These are phyloP conservation scores for Oscheius sp. DNA, from an alignment of 2,888 invertebrate genomes.

Conservation along the genomic window DNA sequence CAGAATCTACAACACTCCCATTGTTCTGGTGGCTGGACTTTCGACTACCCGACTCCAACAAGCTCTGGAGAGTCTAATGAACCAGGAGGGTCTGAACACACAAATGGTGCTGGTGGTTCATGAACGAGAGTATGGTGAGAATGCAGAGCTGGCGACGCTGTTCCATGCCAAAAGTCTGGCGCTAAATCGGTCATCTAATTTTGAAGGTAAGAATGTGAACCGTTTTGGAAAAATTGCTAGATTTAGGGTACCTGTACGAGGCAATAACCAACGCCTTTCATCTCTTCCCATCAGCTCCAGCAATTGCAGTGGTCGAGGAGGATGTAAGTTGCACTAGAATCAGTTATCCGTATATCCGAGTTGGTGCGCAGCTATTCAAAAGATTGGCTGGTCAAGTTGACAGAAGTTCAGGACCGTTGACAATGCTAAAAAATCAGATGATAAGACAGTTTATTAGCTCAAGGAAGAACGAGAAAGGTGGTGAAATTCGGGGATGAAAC, in stretches of 20 bases:
- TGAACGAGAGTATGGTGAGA: slow-evolving; percentile 74
- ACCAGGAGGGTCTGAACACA: slow-evolving; percentile 77
- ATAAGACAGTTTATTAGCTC: too few relatives aligned
- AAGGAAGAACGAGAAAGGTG: too few relatives aligned
- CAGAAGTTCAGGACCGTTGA: too few relatives aligned
- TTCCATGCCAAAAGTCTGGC: slow-evolving; percentile 74
- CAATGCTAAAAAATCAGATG: too few relatives aligned
- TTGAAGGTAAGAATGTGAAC: neutral
- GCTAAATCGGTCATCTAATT: slow-evolving; percentile 70
- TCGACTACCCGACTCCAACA: slow-evolving; percentile 74
- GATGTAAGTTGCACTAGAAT: slow-evolving; percentile 38
- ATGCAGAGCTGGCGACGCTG: slow-evolving; percentile 74
- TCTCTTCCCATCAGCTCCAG: slow-evolving; percentile 53
- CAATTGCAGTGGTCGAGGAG: slow-evolving; percentile 56
- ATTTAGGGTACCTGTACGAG: slow-evolving; percentile 41
- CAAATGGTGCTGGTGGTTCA: slow-evolving; percentile 74
- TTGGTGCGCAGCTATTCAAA: too few relatives aligned
- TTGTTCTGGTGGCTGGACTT: slow-evolving; percentile 75
- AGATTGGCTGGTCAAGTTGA: too few relatives aligned
- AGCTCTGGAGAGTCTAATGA: slow-evolving; percentile 76
- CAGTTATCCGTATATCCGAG: neutral
- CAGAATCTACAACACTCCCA: slow-evolving; percentile 75
- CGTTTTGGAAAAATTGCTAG: slow-evolving; percentile 7
- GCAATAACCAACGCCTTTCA: slow-evolving; percentile 50
- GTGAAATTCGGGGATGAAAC: too few relatives aligned